Percentiles rank a stretch among this genome's conserved stretches.
phyloP scores from a whole-genome alignment of 2,888 invertebrate species.

The Miltochrista miniata region DNA sequence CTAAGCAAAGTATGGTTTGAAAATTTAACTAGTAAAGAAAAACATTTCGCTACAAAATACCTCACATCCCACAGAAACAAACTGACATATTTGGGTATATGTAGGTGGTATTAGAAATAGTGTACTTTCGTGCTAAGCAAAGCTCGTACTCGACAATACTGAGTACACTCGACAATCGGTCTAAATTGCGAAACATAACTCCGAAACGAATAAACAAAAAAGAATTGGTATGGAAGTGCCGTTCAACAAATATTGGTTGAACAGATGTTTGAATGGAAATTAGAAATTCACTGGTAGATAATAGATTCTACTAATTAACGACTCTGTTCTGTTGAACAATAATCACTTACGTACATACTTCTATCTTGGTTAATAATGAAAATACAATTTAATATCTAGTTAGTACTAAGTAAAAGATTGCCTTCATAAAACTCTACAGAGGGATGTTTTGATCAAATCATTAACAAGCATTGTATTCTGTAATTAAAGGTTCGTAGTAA shows the following conservation, averaged over 20 bases:
- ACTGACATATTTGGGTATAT: conserved; percentile 25
- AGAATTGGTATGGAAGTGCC: conserved; percentile 29
- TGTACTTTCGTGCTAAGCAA: conserved; percentile 26
- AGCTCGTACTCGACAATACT: conserved; percentile 44
- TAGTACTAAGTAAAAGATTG: too few relatives aligned
- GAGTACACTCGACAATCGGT: conserved; percentile 54
- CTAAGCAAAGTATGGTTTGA: background rate
- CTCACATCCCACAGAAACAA: conserved; percentile 22
- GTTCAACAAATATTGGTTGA: conserved; percentile 36
- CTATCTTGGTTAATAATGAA: too few relatives aligned
- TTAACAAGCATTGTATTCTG: too few relatives aligned
- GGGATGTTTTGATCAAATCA: too few relatives aligned
- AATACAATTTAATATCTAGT: too few relatives aligned
- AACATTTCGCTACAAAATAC: conserved; percentile 16
- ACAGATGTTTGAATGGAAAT: conserved; percentile 34
- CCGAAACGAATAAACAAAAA: conserved; percentile 42
- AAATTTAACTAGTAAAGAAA: background rate
- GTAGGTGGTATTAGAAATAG: conserved; percentile 35
- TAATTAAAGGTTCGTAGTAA: background rate
- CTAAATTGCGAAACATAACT: conserved; percentile 63
- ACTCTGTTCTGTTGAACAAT: background rate
- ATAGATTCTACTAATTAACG: conserved; percentile 25
- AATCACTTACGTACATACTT: too few relatives aligned
- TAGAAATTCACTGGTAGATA: conserved; percentile 30
- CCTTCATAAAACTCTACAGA: too few relatives aligned